Evolutionary conservation across 2,888 invertebrate species (phyloP), one percentile per base, ranked within the genome.

Genomic region (Dorcus parallelipipedus): DNA sequence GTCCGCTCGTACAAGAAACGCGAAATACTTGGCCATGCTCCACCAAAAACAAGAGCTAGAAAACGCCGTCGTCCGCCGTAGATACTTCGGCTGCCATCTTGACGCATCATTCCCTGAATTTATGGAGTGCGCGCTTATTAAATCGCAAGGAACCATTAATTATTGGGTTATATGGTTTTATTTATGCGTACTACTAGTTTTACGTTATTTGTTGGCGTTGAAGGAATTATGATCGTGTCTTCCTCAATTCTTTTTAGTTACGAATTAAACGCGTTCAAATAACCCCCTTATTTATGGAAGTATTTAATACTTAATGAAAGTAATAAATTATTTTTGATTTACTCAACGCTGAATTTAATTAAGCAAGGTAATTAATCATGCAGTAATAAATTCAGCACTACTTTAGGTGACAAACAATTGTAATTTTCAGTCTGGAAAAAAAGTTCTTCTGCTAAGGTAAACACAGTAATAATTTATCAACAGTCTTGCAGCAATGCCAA

Each of bases 101-200:
- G 72, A 74, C 71, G 67, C 69, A 69, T 67, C 70, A 66, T 66
- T 64, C 64, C 59, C 61, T 39, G 62, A 68, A 73, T 74, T 75
- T 70, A 71, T 70, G 69, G 63, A 61, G 69, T 70, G 69, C 71
- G 69, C 71, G 69, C 70, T 74, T 74, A 75, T 74, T 73, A 74
- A 73, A 73, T 71, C 69, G 71, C 70, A 69, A 69, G 65, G 60
- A 68, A 64, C 65, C 71, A 71, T 73, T 73, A 71, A 73, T 75
- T 72, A 73, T 64, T 59, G 63, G 64, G 64, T 64, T 71, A 70
- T 71, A 69, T 71, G 26, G 26, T 45, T 45, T 9, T 45, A 45
- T 20, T 10, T 45, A 10, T 45, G 45, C 7, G 41, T 41, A n/a
- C 14, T 41, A 10, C 41, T 10, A 5, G 41, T 41, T 41, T 41